Conservation (phyloP, 2,797 vertebrate genomes). For the Myotis pilosus region DNA sequence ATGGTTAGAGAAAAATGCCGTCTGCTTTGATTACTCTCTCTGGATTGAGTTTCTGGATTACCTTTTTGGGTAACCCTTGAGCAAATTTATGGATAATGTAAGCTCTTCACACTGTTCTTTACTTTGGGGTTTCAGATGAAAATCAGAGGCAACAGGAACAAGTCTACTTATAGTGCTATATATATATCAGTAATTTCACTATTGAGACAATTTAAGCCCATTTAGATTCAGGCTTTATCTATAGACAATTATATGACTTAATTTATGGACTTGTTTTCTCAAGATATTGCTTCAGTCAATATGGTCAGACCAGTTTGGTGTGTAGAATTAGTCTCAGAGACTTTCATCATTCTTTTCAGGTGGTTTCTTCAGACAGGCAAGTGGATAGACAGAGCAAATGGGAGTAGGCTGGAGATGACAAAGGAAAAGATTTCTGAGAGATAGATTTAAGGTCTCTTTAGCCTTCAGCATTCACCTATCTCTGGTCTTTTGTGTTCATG, state of each 20-base stretch:
- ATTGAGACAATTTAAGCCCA: background rate
- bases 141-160: conserved; percentile 13
- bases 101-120: background rate
- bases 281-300: background rate
- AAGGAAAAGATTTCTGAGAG: background rate
- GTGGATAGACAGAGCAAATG: background rate
- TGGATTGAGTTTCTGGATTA: background rate
- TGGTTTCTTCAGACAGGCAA: background rate
- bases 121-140: background rate
- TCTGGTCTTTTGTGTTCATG: conserved; percentile 7
- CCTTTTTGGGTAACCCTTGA: background rate
- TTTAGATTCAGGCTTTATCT: background rate
- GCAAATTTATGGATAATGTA: background rate
- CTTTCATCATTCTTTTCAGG: conserved; percentile 26
- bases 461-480: background rate
- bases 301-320: conserved; percentile 21
- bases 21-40: background rate
- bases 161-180: background rate
- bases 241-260: background rate
- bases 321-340: background rate
- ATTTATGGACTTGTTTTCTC: conserved; percentile 31
- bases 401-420: background rate
- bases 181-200: background rate
- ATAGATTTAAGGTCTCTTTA: background rate
- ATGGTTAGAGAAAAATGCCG: background rate